These are phyloP conservation scores for Echiichthys vipera DNA, from an alignment of 2,797 vertebrate species.

Conservation along the genomic window DNA sequence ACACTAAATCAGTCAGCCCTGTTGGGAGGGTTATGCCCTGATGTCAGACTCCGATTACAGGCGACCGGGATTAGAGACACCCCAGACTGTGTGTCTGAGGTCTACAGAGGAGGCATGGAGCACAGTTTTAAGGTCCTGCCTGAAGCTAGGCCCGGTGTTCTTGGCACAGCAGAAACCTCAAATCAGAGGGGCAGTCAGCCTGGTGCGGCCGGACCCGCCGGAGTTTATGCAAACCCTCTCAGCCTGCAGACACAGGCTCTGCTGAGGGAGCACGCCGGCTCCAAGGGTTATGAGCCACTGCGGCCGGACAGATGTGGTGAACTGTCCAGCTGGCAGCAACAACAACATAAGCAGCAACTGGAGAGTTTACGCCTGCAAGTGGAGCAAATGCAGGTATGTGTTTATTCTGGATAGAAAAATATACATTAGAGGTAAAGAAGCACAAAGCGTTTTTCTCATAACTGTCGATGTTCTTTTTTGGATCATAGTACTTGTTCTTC, in stretches of 20 bases:
- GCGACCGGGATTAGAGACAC: slow-evolving; percentile 76
- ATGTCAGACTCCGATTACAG: slow-evolving; percentile 88
- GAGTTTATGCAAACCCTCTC: slow-evolving; percentile 80
- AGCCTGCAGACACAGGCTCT: slow-evolving; percentile 82
- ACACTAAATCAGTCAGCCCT: slow-evolving; percentile 93
- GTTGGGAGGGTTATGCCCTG: slow-evolving; percentile 85
- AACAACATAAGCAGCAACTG: slow-evolving; percentile 86
- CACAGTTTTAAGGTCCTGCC: slow-evolving; percentile 88
- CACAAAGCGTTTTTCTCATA: neutral
- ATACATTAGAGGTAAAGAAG: neutral
- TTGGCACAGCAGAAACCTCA: slow-evolving; percentile 70
- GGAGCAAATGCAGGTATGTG: slow-evolving; percentile 95
- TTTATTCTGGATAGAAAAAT: neutral
- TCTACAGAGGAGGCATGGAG: slow-evolving; percentile 77
- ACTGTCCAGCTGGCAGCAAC: slow-evolving; percentile 90
- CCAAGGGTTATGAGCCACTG: slow-evolving; percentile 76
- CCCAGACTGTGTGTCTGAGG: slow-evolving; percentile 82
- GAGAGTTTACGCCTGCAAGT: slow-evolving; percentile 91
- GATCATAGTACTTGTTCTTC: neutral
- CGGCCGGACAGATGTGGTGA: slow-evolving; percentile 86
- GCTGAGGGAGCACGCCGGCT: slow-evolving; percentile 74
- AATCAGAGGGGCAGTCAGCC: slow-evolving; percentile 76
- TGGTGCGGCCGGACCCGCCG: slow-evolving; percentile 70
- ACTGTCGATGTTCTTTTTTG: neutral
- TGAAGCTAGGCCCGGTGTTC: slow-evolving; percentile 79